These are phyloP conservation scores for Rotaria macrura DNA, from an alignment of 2,888 invertebrate species.

Conservation along the genomic window DNA sequence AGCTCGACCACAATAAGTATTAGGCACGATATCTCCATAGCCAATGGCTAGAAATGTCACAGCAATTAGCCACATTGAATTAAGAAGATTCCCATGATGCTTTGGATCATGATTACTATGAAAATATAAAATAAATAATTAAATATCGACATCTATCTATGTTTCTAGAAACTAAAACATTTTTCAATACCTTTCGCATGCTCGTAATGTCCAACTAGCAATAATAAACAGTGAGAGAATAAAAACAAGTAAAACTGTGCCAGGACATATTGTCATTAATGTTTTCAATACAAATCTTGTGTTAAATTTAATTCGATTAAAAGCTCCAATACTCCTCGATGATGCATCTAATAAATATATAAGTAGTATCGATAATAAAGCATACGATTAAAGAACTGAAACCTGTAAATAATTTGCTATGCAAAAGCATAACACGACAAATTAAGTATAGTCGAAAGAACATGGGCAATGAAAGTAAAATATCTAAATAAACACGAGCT, in stretches of 20 bases:
- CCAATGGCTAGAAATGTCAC: conserved; percentile 99
- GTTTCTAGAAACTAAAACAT: neutral
- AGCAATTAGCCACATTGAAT: conserved; percentile 99
- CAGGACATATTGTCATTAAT: conserved; percentile 97
- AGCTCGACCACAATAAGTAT: conserved; percentile 97
- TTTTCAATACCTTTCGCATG: conserved; percentile 81
- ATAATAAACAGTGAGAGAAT: conserved; percentile 99
- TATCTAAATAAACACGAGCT: conserved; percentile 57
- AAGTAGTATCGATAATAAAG: neutral
- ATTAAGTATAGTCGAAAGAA: conserved; percentile 97
- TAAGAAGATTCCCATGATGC: conserved; percentile 85
- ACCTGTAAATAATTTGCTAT: conserved; percentile 89
- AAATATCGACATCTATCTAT: neutral
- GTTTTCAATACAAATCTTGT: conserved; percentile 85
- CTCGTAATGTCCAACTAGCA: conserved; percentile 93
- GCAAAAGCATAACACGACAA: conserved; percentile 96
- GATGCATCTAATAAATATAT: conserved; percentile 67
- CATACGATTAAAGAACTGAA: neutral
- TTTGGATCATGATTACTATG: conserved; percentile 33
- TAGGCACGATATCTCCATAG: conserved; percentile 96
- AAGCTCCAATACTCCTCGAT: conserved; percentile 65
- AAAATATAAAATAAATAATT: neutral
- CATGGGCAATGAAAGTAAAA: conserved; percentile 94
- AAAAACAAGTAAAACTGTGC: conserved; percentile 92
- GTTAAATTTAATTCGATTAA: conserved; percentile 60